Evolutionary conservation across 2,888 invertebrate genomes (phyloP).

Genomic region (Cryptus armator): DNA sequence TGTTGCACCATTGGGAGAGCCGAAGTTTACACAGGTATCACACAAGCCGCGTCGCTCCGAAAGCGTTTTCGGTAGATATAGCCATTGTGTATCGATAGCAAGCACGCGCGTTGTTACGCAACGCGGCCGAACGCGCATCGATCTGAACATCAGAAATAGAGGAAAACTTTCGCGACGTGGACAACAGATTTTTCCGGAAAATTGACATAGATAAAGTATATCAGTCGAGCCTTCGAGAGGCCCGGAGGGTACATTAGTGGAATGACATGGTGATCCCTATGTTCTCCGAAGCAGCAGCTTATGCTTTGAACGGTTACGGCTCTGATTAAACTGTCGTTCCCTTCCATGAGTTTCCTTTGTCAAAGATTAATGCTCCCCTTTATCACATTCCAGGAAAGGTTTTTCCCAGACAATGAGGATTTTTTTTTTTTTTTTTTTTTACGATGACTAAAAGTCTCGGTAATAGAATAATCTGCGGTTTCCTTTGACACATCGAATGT

Average conservation of each 20-base stretch:
- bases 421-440: not conserved
- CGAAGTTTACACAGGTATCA: conserved; percentile 42
- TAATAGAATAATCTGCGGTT: conserved; percentile 8
- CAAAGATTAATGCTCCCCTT: conserved; percentile 29
- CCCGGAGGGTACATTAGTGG: conserved; percentile 12
- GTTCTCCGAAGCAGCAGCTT: conserved; percentile 7
- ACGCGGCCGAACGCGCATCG: conserved; percentile 1
- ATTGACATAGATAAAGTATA: conserved; percentile 41
- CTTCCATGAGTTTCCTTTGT: conserved; percentile 22
- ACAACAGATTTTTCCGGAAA: conserved; percentile 49
- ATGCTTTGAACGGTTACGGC: conserved; percentile 38
- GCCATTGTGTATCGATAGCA: conserved; percentile 4
- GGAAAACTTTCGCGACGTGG: conserved; percentile 10
- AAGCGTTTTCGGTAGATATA: not conserved
- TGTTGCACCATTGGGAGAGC: conserved; percentile 3
- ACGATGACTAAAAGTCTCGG: conserved; percentile 4
- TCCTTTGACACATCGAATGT: conserved; percentile 27
- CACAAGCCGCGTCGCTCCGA: not conserved
- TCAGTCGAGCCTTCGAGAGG: not conserved
- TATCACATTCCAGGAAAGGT: conserved; percentile 14
- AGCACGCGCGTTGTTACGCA: conserved; percentile 7
- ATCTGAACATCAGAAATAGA: not conserved
- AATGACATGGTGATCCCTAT: conserved; percentile 41
- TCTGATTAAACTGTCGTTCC: conserved; percentile 47
- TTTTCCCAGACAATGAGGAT: conserved; percentile 20